These are phyloP conservation scores for Patella pellucida DNA, from an alignment of 2,888 invertebrate genomes.

Conservation along the genomic window DNA sequence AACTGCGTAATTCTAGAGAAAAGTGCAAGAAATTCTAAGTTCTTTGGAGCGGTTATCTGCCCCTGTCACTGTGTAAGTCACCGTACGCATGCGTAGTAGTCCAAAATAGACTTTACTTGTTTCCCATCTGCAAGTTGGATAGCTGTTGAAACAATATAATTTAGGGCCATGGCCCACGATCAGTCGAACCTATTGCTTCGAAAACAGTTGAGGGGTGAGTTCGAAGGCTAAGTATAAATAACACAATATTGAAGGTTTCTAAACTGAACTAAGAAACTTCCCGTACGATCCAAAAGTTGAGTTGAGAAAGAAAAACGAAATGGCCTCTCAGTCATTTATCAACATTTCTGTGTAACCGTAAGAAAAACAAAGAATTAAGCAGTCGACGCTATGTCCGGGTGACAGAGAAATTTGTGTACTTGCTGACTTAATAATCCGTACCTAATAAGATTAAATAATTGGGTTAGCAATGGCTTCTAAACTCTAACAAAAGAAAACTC, in stretches of 20 bases:
- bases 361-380: no score
- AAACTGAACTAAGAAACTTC: no score
- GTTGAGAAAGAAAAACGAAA: no score
- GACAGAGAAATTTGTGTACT: neutral
- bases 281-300: no score
- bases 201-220: constrained; percentile 59
- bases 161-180: constrained; percentile 54
- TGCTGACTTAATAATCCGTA: neutral
- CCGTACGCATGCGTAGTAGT: neutral
- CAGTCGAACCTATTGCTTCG: constrained; percentile 59
- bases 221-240: no score
- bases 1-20: no score
- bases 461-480: no score
- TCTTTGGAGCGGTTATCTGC: neutral
- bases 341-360: no score
- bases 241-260: no score
- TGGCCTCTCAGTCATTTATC: no score
- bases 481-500: no score
- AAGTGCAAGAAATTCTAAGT: no score
- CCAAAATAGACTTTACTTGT: neutral
- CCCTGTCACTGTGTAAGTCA: neutral
- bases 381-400: neutral
- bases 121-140: neutral
- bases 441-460: neutral
- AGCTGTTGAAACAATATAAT: neutral